Evolutionary conservation across 2,797 vertebrate genomes (phyloP), one percentile per base, ranked within the genome.

Genomic region (Antrozous pallidus): DNA sequence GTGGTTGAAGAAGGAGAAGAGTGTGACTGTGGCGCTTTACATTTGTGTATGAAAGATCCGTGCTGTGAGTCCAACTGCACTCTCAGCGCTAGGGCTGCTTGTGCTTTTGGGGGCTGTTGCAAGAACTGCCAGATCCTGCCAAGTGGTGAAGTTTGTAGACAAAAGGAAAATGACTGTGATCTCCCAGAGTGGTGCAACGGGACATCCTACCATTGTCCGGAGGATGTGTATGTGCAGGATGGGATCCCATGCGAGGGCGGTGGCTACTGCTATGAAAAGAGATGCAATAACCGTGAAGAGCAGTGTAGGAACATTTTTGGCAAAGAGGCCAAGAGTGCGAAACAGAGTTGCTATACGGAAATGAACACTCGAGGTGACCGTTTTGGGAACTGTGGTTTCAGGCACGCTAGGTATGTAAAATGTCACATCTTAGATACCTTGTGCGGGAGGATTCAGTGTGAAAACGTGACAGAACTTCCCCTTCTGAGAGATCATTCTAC

Each of bases 181-280:
- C 96, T 98, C 88, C 98, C 97, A 2, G 97, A 98, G 65, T 98
- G 98, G 31, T 98, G 97, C 63, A 92, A 94, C 20, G 97, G 98
- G 26, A 95, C 36, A 42, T 98, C 97, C 0, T 13, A 93, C 18
- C 3, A 4, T n/a, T 98, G 97, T 90, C 97, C 96, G 0, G 47
- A 28, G 9, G 97, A 98, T 0, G 17, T 95, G 1, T 95, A 97
- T 2, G 0, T 97, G 24, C 95, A 98, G 42, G 97, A 98, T 5
- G 96, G 97, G 89, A 2, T 93, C 1, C 58, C 84, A 6, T 98
- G 97, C 71, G 0, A 47, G n/a, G 65, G 40, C 0, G 79, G 10
- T 22, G 69, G 78, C 83, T 92, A 97, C 4, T 98, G 97, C 91
- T 98, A 96, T 91, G 78, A 14, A 74, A 97, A 97, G 58, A 94